These are phyloP conservation scores for Coturnix japonica DNA, from an alignment of 2,113 vertebrate genomes.

Conservation along the genomic window DNA sequence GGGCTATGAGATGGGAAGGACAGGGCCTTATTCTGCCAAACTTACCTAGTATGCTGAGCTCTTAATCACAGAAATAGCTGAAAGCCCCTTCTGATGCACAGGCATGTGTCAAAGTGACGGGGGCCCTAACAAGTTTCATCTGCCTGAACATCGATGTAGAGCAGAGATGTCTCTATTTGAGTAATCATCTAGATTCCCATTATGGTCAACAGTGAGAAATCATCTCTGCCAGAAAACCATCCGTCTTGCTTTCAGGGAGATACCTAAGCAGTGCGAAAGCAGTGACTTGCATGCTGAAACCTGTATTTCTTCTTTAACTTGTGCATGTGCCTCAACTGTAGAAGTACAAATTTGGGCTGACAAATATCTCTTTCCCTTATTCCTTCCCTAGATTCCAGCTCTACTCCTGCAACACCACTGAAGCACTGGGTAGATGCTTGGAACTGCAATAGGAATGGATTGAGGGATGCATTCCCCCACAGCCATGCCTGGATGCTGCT, in stretches of 20 bases:
- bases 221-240: not conserved
- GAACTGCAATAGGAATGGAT: too few species aligned
- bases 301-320: not conserved
- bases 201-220: slow-evolving; percentile 5
- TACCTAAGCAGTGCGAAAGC: not conserved
- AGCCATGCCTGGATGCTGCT: not conserved
- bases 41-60: fast-evolving
- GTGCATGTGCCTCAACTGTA: not conserved
- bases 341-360: not conserved
- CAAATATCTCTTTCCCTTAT: not conserved
- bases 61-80: not conserved
- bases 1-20: not conserved
- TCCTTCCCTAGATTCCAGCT: not conserved
- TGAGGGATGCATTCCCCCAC: not conserved
- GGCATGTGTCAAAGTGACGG: not conserved
- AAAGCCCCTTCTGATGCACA: not conserved
- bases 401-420: not conserved
- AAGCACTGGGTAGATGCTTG: not conserved
- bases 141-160: not conserved
- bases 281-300: not conserved
- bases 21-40: not conserved
- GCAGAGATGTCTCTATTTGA: not conserved
- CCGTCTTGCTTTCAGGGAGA: not conserved
- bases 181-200: not conserved
- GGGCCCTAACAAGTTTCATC: not conserved